These are phyloP conservation scores for Drosophila peninsularis DNA, from an alignment of 2,888 invertebrate genomes.

Conservation along the genomic window DNA sequence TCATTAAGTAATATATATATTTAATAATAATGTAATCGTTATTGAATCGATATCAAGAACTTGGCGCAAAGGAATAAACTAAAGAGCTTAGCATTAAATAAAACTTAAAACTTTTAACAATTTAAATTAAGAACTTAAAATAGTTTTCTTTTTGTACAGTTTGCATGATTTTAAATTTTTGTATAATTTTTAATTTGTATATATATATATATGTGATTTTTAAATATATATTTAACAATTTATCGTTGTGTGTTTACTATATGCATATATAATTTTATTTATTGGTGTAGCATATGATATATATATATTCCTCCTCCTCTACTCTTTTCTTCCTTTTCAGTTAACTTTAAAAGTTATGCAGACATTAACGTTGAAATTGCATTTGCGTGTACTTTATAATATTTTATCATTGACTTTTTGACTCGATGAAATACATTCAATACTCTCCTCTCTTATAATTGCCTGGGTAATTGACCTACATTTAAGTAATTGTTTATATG, in stretches of 20 bases:
- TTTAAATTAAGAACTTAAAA: slow-evolving; percentile 65
- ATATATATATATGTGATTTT: slow-evolving; percentile 24
- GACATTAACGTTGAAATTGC: slow-evolving; percentile 66
- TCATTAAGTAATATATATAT: slow-evolving; percentile 33
- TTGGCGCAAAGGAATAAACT: slow-evolving; percentile 38
- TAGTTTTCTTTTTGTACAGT: slow-evolving; percentile 69
- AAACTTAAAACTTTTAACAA: slow-evolving; percentile 67
- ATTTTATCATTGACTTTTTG: slow-evolving; percentile 54
- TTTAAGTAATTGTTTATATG: slow-evolving; percentile 66
- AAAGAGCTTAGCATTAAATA: slow-evolving; percentile 60
- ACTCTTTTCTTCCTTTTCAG: neutral
- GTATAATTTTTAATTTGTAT: slow-evolving; percentile 13
- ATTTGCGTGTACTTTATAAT: slow-evolving; percentile 44
- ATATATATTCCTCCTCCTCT: slow-evolving; percentile 6
- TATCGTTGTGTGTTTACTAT: slow-evolving; percentile 62
- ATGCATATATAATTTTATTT: slow-evolving; percentile 35
- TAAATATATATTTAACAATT: slow-evolving; percentile 62
- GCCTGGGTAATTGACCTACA: slow-evolving; percentile 77
- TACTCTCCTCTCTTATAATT: slow-evolving; percentile 54
- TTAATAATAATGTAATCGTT: slow-evolving; percentile 25
- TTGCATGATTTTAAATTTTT: slow-evolving; percentile 49
- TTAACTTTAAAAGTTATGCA: slow-evolving; percentile 76
- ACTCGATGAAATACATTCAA: slow-evolving; percentile 41
- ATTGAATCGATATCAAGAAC: slow-evolving; percentile 20
- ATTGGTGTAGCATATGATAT: slow-evolving; percentile 39